Evolutionary conservation across 2,113 vertebrate genomes (phyloP), one percentile per base, ranked within the genome.

Genomic region (Oncorhynchus kisutch): DNA sequence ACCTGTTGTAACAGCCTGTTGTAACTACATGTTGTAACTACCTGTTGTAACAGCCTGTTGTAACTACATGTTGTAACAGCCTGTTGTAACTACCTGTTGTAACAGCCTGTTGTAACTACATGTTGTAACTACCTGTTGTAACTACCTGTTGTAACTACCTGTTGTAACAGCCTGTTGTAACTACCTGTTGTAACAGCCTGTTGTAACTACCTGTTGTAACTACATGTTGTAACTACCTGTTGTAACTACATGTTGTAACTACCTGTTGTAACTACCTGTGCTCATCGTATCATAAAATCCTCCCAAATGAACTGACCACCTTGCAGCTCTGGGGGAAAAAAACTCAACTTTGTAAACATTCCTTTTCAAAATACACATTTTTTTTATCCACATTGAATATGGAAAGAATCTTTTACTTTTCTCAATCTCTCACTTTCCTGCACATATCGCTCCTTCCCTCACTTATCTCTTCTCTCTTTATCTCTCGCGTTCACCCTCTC

Each of bases 1-100:
- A 22, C 9, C 39, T 12, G 16, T 60, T 78, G 72, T 77, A 71
- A 20, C 79, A 62, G 82, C 16, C 11, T 78, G 49, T 77, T 29
- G 27, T 27, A 27, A 27, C 27, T 27, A 27, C 0, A n/a, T n/a
- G n/a, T n/a, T n/a, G n/a, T n/a, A n/a, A n/a, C n/a, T n/a, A n/a
- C n/a, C n/a, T 29, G 29, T 29, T 29, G 0, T 29, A 29, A 29
- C 29, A 2, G 0, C 3, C 29, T 29, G 29, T 34, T 34, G 5
- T 34, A 34, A 5, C 31, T 6, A 34, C 5, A 5, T 34, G 31
- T 34, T 34, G 4, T 5, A 34, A 5, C 31, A 0, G 1, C 31
- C 31, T 34, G 31, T 34, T 39, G 6, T 7, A 39, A 39, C 34
- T 8, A 2, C 34, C n/a, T 39, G 34, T 39, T 7, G 6, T 39